Evolutionary conservation across 1,140 invertebrate species (phyloP).

Genomic region (Achroia grisella): DNA sequence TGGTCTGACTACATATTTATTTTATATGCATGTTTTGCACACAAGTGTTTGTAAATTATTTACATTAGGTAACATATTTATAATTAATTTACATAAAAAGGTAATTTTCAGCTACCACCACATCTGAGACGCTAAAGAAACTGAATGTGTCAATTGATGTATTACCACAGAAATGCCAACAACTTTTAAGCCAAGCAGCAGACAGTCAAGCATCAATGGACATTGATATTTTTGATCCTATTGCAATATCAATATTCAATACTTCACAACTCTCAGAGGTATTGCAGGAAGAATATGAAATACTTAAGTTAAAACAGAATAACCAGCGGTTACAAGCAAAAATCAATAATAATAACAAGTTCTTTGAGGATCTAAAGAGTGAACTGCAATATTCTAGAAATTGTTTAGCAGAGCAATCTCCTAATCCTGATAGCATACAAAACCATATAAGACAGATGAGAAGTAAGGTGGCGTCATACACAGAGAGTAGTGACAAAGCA

Average conservation of each 20-base stretch:
- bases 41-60: too few species aligned
- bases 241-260: slow-evolving; percentile 39
- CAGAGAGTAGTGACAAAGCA: slow-evolving; percentile 46
- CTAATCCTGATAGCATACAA: slow-evolving; percentile 46
- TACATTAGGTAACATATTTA: too few species aligned
- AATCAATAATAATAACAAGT: slow-evolving; percentile 49
- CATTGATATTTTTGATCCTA: slow-evolving; percentile 36
- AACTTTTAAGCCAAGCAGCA: slow-evolving; percentile 28
- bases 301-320: slow-evolving; percentile 51
- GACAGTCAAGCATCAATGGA: slow-evolving; percentile 27
- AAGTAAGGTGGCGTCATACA: slow-evolving; percentile 50
- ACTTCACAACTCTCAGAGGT: slow-evolving; percentile 32
- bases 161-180: slow-evolving; percentile 45
- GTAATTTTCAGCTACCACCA: slow-evolving; percentile 31
- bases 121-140: slow-evolving; percentile 34
- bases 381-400: slow-evolving; percentile 45
- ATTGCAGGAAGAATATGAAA: slow-evolving; percentile 51
- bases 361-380: slow-evolving; percentile 42
- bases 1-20: too few species aligned
- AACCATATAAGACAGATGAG: slow-evolving; percentile 49
- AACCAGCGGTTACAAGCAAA: slow-evolving; percentile 39
- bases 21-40: too few species aligned
- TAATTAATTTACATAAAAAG: too few species aligned
- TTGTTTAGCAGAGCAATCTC: slow-evolving; percentile 29
- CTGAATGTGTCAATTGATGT: slow-evolving; percentile 39